Conservation (phyloP, 2,888 invertebrate species). For the Mimumesa dahlbomi region DNA sequence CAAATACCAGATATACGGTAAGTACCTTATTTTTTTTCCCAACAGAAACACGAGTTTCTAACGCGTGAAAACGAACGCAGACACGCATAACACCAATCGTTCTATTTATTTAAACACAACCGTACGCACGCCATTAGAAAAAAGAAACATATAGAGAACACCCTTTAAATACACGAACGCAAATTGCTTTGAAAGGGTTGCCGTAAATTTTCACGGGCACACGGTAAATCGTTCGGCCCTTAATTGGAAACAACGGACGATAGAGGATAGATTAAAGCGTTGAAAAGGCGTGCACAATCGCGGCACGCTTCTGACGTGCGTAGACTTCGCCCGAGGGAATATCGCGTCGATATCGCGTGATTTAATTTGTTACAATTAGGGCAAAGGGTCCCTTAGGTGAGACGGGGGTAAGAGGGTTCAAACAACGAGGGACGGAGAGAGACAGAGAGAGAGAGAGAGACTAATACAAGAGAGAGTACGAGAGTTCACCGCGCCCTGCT, state of each 20-base stretch:
- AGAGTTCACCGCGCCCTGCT: constrained; percentile 77
- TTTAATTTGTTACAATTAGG: constrained; percentile 79
- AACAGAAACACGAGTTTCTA: too few species aligned
- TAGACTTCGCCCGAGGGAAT: constrained; percentile 57
- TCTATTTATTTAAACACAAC: too few species aligned
- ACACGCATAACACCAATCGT: too few species aligned
- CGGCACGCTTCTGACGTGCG: constrained; percentile 50
- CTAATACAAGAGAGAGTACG: constrained; percentile 10
- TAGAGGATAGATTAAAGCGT: constrained; percentile 34
- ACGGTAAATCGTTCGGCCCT: constrained; percentile 8
- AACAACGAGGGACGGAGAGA: constrained; percentile 1
- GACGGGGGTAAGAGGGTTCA: constrained; percentile 10
- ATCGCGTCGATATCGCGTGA: constrained; percentile 73
- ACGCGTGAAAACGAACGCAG: too few species aligned
- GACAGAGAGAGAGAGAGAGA: background rate
- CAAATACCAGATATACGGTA: too few species aligned
- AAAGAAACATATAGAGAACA: too few species aligned
- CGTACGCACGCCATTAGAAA: too few species aligned
- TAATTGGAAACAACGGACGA: constrained; percentile 50
- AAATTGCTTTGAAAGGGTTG: too few species aligned
- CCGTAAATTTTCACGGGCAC: background rate
- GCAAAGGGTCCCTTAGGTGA: constrained; percentile 60
- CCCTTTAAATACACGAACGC: too few species aligned
- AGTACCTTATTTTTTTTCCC: too few species aligned
- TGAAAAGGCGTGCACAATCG: constrained; percentile 61